Conservation (phyloP, 2,113 vertebrate species). For the Ceyx margarethae region DNA sequence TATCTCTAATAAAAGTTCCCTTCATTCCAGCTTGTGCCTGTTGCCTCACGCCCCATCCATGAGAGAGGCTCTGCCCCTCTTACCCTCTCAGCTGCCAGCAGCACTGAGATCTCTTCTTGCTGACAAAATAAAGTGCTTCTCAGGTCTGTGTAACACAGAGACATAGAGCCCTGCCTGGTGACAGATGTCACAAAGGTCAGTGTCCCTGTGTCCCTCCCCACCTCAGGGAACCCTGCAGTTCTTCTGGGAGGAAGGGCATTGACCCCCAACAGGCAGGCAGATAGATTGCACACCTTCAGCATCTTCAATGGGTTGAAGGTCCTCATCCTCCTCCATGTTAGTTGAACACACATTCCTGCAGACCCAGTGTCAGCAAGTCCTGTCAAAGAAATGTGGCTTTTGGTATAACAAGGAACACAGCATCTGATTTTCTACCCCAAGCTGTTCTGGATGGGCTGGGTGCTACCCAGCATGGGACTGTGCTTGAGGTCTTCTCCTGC, state of each 20-base stretch:
- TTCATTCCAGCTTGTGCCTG: not conserved
- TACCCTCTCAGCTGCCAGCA: not conserved
- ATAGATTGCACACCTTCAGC: not conserved
- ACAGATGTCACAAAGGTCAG: not conserved
- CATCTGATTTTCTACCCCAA: not conserved
- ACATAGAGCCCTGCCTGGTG: not conserved
- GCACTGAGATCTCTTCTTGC: not conserved
- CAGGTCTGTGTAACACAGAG: not conserved
- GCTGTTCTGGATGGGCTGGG: not conserved
- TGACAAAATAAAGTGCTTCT: not conserved
- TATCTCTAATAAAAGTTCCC: not conserved
- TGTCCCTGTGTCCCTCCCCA: not conserved
- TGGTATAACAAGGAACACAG: not conserved
- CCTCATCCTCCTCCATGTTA: not conserved
- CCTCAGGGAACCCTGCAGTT: not conserved
- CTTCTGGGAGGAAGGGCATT: not conserved
- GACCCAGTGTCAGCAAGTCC: not conserved
- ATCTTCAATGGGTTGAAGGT: not conserved
- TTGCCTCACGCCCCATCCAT: not conserved
- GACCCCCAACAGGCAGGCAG: not conserved
- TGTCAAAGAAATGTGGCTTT: not conserved
- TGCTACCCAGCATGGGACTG: not conserved
- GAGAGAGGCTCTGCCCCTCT: not conserved
- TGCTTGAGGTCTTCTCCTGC: not conserved
- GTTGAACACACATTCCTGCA: not conserved